Conservation (phyloP, 1,140 invertebrate species). For the Drosophila orosa region DNA sequence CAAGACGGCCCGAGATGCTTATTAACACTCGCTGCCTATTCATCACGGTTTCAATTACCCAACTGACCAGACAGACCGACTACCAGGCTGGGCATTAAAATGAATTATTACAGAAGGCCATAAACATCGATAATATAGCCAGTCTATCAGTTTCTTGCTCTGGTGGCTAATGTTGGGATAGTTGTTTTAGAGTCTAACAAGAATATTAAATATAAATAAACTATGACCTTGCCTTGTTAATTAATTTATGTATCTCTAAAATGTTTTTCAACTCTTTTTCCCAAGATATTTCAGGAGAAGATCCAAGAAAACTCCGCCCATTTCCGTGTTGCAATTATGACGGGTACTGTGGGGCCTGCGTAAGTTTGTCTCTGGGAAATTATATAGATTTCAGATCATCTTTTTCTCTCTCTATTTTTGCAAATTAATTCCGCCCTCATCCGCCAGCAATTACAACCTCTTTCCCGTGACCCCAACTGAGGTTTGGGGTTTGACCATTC, state of each 20-base stretch:
- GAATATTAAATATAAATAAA: not conserved
- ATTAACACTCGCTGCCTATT: slow-evolving; percentile 73
- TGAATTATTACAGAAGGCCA: slow-evolving; percentile 5
- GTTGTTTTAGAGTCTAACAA: not conserved
- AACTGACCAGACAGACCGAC: slow-evolving; percentile 29
- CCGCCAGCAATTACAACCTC: slow-evolving; percentile 19
- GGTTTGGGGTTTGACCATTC: slow-evolving; percentile 13
- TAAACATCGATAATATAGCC: slow-evolving; percentile 3
- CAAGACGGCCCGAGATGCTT: slow-evolving; percentile 51
- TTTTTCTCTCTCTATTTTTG: slow-evolving; percentile 5
- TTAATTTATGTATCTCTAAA: not conserved
- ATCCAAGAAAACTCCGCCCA: not conserved
- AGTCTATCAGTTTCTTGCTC: not conserved
- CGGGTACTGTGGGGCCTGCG: not conserved
- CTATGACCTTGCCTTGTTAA: not conserved
- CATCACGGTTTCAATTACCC: slow-evolving; percentile 52
- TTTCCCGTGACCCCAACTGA: slow-evolving; percentile 4
- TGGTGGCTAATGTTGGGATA: not conserved
- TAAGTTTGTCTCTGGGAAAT: not conserved
- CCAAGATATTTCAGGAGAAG: not conserved
- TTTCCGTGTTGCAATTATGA: not conserved
- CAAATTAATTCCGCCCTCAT: slow-evolving; percentile 43
- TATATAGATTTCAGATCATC: slow-evolving; percentile 6
- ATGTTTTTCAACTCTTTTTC: not conserved
- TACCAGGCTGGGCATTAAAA: slow-evolving; percentile 8